phyloP scores from a whole-genome alignment of 2,888 invertebrate species.

The Heteropelma amictum region DNA sequence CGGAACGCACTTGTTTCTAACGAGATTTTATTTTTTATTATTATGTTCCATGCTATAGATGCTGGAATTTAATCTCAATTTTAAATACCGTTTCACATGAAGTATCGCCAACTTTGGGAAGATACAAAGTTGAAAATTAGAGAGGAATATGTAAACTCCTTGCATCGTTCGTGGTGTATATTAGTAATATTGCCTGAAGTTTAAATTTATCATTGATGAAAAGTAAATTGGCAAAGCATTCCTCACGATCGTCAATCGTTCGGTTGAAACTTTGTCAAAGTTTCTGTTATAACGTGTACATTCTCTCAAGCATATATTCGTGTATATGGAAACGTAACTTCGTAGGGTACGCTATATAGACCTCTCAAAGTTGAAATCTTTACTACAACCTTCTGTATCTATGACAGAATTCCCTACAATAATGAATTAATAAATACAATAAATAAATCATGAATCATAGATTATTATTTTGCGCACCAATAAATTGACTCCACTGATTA shows the following conservation, averaged over 20 bases:
- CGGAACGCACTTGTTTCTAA: not conserved
- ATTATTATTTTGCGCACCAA: too few species aligned
- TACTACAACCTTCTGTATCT: not conserved
- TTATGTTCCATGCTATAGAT: too few species aligned
- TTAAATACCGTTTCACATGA: too few species aligned
- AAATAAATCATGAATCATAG: too few species aligned
- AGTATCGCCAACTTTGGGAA: too few species aligned
- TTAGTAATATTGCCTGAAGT: constrained; percentile 15
- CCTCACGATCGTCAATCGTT: constrained; percentile 43
- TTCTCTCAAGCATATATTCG: not conserved
- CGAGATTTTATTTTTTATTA: not conserved
- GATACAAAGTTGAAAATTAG: not conserved
- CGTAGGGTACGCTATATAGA: constrained; percentile 26
- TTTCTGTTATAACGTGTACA: constrained; percentile 1
- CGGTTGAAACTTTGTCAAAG: constrained; percentile 34
- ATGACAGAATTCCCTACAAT: constrained; percentile 11
- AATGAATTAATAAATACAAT: too few species aligned
- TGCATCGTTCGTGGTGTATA: not conserved
- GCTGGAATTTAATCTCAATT: too few species aligned
- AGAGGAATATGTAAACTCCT: not conserved
- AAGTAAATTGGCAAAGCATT: constrained; percentile 40
- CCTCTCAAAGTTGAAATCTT: constrained; percentile 24
- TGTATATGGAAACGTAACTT: not conserved
- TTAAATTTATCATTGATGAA: constrained; percentile 41
- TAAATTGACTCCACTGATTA: too few species aligned